phyloP scores from a whole-genome alignment of 2,113 vertebrate genomes.

The Periophthalmodon schlosseri region DNA sequence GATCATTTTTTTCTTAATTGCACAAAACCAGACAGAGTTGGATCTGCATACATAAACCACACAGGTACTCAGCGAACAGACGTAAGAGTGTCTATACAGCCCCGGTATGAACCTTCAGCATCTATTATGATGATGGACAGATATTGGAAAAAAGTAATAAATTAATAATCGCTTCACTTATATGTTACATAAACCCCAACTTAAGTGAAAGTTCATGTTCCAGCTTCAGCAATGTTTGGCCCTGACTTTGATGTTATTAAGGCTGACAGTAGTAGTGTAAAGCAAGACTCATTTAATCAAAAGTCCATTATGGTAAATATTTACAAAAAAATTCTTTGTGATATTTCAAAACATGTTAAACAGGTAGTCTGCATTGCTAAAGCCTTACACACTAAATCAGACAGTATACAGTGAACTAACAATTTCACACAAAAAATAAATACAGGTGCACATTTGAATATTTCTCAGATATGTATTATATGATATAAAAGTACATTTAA shows the following conservation, averaged over 20 bases:
- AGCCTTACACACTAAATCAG: not conserved
- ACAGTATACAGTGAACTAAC: not conserved
- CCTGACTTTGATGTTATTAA: not conserved
- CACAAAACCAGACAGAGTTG: slow-evolving; percentile 14
- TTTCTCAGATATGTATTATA: not conserved
- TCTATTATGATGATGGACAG: slow-evolving; percentile 27
- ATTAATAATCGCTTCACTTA: slow-evolving; percentile 44
- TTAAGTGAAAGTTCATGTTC: slow-evolving; percentile 3
- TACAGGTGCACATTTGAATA: not conserved
- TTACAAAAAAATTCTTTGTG: not conserved
- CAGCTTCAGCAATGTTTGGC: not conserved
- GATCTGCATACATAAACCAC: slow-evolving; percentile 37
- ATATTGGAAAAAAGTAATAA: slow-evolving; percentile 35
- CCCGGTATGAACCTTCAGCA: slow-evolving; percentile 33
- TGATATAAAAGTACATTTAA: not conserved
- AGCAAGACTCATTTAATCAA: not conserved
- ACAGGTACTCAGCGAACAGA: slow-evolving; percentile 18
- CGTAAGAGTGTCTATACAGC: slow-evolving; percentile 19
- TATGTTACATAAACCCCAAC: slow-evolving; percentile 33
- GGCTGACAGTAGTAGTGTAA: not conserved
- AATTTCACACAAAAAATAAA: not conserved
- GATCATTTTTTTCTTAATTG: slow-evolving; percentile 9
- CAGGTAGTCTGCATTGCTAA: no score
- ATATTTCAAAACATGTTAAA: not conserved
- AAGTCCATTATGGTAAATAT: not conserved